Evolutionary conservation across 2,888 invertebrate genomes (phyloP), one percentile per base, ranked within the genome.

Genomic region (Drosophila aldrichi): DNA sequence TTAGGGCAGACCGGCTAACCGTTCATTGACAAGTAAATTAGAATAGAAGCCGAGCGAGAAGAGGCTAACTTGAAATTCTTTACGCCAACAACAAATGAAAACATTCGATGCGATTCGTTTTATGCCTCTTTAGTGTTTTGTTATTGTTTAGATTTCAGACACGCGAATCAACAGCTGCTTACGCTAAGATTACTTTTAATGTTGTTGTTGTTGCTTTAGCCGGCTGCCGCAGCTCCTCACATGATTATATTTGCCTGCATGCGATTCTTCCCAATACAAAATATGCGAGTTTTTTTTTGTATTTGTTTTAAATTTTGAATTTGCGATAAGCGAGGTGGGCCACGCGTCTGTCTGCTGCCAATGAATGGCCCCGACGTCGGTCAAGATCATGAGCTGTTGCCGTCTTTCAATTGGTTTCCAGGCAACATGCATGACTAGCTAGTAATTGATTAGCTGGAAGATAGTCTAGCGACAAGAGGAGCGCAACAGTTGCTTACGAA

Each of bases 101-200:
- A 87, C 88, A 87, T 84, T 81, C 88, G 85, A 83, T 84, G 71
- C 63, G 58, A 67, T 67, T 72, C 71, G 63, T 63, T 51, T 49
- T 34, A 59, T 67, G 70, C 60, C 60, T 61, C 48, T 44, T 58
- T 69, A 29, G 60, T 61, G 60, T 36, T 73, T 34, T 49, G 56
- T 48, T 72, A 14, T 38, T 41, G 52, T 49, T 73, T 72, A 41
- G 34, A 16, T 36, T 60, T 67, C 32, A 20, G 70, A 82, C 87
- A 88, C 80, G 80, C 89, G 71, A 80, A 49, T 71, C 43, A 80
- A 74, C 87, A 88, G 80, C 89, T 82, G 86, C 52, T 73, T 61
- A 44, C 55, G 71, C 46, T 70, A 61, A 75, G 86, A 84, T 84
- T 77, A 79, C 25, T 25, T 25, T 29, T 29, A 29, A 36, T 49